Conservation (phyloP, 2,888 invertebrate species). For the Phlogophora meticulosa region DNA sequence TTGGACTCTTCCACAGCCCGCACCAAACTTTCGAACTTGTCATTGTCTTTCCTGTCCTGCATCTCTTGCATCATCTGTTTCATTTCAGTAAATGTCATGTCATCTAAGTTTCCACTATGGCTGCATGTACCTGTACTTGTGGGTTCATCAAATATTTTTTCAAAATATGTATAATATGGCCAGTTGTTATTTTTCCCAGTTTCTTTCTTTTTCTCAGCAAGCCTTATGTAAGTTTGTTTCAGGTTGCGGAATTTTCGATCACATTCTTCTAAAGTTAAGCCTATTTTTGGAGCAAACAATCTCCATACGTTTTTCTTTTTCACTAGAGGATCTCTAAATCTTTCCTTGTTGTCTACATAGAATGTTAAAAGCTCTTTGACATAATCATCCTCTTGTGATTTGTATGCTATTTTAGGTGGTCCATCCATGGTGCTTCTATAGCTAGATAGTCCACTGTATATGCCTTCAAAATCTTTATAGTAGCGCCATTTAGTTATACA, state of each 20-base stretch:
- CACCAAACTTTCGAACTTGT: conserved; percentile 82
- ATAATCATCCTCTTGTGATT: conserved; percentile 77
- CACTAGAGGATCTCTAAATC: conserved; percentile 80
- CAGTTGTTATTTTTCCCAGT: conserved; percentile 81
- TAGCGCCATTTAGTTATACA: conserved; percentile 84
- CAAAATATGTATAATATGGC: conserved; percentile 85
- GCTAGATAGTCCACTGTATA: conserved; percentile 70
- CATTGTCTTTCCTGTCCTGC: conserved; percentile 72
- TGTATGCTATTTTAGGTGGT: conserved; percentile 59
- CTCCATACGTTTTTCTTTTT: conserved; percentile 85
- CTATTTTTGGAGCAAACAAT: conserved; percentile 77
- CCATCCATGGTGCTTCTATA: conserved; percentile 35
- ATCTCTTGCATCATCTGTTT: conserved; percentile 74
- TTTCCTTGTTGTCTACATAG: conserved; percentile 83
- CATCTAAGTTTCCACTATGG: conserved; percentile 66
- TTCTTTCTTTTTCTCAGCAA: conserved; percentile 78
- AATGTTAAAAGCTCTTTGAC: conserved; percentile 81
- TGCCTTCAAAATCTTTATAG: conserved; percentile 83
- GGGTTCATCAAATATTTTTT: conserved; percentile 81
- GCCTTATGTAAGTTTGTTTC: conserved; percentile 85
- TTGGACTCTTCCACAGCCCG: conserved; percentile 83
- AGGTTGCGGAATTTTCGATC: conserved; percentile 86
- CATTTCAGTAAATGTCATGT: conserved; percentile 75
- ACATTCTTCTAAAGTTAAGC: conserved; percentile 82
- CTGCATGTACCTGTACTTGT: conserved; percentile 37